A percentile compares a stretch with the other conserved stretches of the same genome.
Evolutionary conservation across 2,888 invertebrate genomes (phyloP).

Genomic region (Drosophila prostipennis): DNA sequence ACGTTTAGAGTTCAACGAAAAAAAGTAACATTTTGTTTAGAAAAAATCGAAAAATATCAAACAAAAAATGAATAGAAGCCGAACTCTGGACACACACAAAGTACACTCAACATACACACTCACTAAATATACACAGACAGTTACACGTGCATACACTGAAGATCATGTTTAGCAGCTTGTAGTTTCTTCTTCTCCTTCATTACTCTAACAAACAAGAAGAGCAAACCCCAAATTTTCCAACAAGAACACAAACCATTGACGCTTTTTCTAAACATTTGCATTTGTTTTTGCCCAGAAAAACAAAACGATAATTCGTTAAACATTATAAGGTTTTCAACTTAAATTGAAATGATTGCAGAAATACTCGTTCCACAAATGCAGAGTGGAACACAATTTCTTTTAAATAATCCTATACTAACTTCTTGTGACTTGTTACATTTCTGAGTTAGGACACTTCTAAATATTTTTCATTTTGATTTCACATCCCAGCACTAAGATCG

Average conservation of each 20-base stretch:
- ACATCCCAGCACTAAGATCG: slow-evolving; percentile 12
- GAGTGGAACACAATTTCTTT: slow-evolving; percentile 58
- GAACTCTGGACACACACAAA: slow-evolving; percentile 45
- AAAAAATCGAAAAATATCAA: slow-evolving; percentile 63
- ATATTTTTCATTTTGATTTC: slow-evolving; percentile 16
- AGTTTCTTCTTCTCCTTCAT: slow-evolving; percentile 73
- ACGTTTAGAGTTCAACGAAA: slow-evolving; percentile 83
- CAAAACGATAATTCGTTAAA: slow-evolving; percentile 54
- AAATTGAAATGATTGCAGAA: slow-evolving; percentile 63
- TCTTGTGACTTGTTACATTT: slow-evolving; percentile 47
- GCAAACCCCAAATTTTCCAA: slow-evolving; percentile 47
- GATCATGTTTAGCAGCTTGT: slow-evolving; percentile 66
- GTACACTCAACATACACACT: slow-evolving; percentile 39
- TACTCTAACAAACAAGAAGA: slow-evolving; percentile 50
- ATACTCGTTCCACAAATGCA: slow-evolving; percentile 66
- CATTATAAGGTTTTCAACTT: slow-evolving; percentile 47
- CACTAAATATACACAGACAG: slow-evolving; percentile 32
- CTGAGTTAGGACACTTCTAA: slow-evolving; percentile 8
- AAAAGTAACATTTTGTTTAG: slow-evolving; percentile 79
- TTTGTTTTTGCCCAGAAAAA: slow-evolving; percentile 67
- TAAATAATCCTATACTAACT: slow-evolving; percentile 57
- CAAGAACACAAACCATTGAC: slow-evolving; percentile 54
- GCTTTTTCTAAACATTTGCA: slow-evolving; percentile 75
- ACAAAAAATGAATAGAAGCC: slow-evolving; percentile 34
- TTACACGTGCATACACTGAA: slow-evolving; percentile 28